Conservation (phyloP, 2,113 vertebrate species). For the Aphelocoma coerulescens region DNA sequence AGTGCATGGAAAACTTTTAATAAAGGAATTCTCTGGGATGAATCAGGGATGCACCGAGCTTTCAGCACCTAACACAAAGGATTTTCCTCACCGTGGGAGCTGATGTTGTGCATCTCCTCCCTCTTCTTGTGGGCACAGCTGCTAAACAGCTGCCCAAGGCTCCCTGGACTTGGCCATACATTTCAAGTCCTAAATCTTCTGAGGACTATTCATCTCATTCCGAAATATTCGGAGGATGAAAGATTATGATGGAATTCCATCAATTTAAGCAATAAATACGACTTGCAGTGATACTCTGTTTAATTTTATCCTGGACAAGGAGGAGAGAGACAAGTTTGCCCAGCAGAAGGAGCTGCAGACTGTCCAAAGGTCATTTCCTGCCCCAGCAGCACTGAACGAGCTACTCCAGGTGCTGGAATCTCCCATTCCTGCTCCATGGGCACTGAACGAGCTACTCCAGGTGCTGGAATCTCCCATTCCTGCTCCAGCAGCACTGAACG, state of each 20-base stretch:
- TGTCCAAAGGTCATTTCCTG: background rate
- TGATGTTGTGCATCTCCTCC: background rate
- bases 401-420: too few relatives aligned
- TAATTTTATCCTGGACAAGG: background rate
- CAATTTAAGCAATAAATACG: background rate
- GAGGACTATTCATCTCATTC: background rate
- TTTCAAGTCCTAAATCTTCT: background rate
- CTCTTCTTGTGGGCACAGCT: background rate
- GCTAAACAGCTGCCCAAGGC: background rate
- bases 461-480: background rate
- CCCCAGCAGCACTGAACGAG: background rate
- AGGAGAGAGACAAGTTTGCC: background rate
- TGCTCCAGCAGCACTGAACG: background rate
- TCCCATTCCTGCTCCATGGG: background rate
- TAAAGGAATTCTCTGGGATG: background rate
- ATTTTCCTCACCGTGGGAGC: background rate
- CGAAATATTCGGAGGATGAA: background rate
- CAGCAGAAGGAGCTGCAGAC: slow-evolving; percentile 32
- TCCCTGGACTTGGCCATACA: fast-evolving
- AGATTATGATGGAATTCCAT: background rate
- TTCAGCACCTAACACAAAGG: background rate
- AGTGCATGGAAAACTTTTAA: background rate
- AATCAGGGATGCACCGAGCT: background rate
- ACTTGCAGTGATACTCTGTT: too few relatives aligned
- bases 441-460: background rate